Conservation (phyloP, 2,113 vertebrate species). For the Axis porcinus region DNA sequence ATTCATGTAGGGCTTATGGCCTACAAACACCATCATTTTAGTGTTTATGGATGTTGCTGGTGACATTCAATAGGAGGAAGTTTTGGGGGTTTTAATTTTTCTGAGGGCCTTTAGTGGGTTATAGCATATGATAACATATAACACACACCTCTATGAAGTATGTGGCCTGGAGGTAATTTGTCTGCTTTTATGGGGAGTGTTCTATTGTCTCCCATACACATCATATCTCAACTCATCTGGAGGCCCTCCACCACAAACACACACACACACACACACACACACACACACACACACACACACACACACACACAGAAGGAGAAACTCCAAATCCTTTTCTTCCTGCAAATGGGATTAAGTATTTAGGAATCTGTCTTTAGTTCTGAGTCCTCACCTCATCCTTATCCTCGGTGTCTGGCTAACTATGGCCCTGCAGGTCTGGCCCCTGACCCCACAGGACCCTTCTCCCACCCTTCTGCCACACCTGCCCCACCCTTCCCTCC, state of each 20-base stretch:
- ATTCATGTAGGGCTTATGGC: background rate
- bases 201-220: background rate
- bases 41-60: background rate
- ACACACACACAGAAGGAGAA: background rate
- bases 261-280: background rate
- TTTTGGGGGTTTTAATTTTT: background rate
- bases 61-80: background rate
- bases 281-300: background rate
- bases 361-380: background rate
- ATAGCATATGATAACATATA: background rate
- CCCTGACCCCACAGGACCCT: background rate
- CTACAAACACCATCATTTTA: background rate
- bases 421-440: background rate
- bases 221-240: background rate
- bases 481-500: background rate
- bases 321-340: background rate
- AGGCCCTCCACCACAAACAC: background rate
- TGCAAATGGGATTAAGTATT: background rate
- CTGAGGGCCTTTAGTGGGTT: background rate
- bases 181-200: background rate
- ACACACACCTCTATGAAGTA: background rate
- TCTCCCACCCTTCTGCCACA: background rate
- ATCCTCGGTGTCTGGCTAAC: background rate
- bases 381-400: background rate
- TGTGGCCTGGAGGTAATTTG: background rate